Base-by-base conservation (phyloP, 2,797 vertebrate species). In the Crypturellus tataupa region DNA sequence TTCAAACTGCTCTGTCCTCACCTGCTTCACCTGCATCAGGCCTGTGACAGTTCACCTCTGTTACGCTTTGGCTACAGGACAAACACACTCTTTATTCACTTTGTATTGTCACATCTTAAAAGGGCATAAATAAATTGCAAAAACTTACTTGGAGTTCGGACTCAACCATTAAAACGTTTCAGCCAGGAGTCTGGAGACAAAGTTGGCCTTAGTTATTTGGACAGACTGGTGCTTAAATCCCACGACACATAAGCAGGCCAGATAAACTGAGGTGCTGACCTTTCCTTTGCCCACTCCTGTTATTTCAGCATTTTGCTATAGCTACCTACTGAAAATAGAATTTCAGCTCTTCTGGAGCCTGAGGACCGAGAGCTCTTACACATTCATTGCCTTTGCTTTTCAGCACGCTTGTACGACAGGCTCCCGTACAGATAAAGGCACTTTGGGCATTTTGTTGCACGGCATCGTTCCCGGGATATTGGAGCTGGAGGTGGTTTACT, bases 191-290 rank as follows among this genome's bases (percentile, higher is more conserved):
- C 46, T 39, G 55, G 49, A 67, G 33, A 40, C 23, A 59, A 59
- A 35, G 4, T 23, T 39, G 31, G 18, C 33, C 44, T 62, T 40
- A 39, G 12, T 11, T 9, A 42, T 27, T 35, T 49, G 24, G 62
- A 46, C 27, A 73, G 77, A 64, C 21, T 20, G 37, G 33, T 60
- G 60, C 25, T 10, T 39, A 64, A 58, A 64, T 35, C 16, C 8
- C 0, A 0, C n/a, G 23, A 55, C 33, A 53, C 0, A 3, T 3
- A 0, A 68, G 39, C 39, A 51, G 40, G 17, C 3, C 27, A 21
- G 15, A 14, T 20, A 42, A 23, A 4, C 7, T 6, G 31, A 58
- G 53, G 35, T 33, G 31, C 0, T 39, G 64, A 29, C 24, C 62
- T 51, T 53, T 46, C 14, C 27, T 44, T 18, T 13, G 2, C 29